phyloP scores from a whole-genome alignment of 2,113 vertebrate species.

The Psittacara wagleri region DNA sequence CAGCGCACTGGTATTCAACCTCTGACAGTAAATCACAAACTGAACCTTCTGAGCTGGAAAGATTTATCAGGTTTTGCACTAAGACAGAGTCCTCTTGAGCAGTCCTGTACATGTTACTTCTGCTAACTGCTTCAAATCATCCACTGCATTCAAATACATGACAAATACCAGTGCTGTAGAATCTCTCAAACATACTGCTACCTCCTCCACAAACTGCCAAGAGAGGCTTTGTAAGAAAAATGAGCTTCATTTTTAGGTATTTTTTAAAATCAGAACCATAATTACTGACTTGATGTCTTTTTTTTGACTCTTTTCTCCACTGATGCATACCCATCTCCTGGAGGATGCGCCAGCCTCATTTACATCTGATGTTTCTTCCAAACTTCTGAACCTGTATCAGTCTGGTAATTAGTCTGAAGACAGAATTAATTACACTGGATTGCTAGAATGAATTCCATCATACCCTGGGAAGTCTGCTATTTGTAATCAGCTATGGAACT shows the following conservation, averaged over 20 bases:
- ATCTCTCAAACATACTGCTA: not conserved
- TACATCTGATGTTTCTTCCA: not conserved
- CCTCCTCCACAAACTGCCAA: not conserved
- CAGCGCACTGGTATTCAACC: not conserved
- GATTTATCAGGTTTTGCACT: not conserved
- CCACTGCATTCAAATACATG: not conserved
- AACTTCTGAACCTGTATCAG: not conserved
- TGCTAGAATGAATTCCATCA: slow-evolving; percentile 40
- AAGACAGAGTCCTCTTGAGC: not conserved
- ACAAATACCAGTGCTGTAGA: not conserved
- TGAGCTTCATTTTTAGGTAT: not conserved
- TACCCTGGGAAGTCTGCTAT: slow-evolving; percentile 43
- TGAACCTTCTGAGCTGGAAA: not conserved
- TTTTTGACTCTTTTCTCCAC: not conserved
- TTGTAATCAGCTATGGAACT: slow-evolving; percentile 44
- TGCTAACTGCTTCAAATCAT: not conserved
- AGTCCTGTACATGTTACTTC: not conserved
- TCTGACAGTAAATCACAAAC: not conserved
- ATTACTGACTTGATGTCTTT: not conserved
- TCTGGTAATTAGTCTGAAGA: not conserved
- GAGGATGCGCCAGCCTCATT: not conserved
- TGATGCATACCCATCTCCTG: not conserved
- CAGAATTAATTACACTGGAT: slow-evolving; percentile 23
- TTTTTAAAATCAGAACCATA: not conserved
- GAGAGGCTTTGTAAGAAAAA: not conserved